Percentiles rank a stretch among this genome's conserved stretches.
phyloP scores from a whole-genome alignment of 2,888 invertebrate genomes.

The Allolobophora icterica region DNA sequence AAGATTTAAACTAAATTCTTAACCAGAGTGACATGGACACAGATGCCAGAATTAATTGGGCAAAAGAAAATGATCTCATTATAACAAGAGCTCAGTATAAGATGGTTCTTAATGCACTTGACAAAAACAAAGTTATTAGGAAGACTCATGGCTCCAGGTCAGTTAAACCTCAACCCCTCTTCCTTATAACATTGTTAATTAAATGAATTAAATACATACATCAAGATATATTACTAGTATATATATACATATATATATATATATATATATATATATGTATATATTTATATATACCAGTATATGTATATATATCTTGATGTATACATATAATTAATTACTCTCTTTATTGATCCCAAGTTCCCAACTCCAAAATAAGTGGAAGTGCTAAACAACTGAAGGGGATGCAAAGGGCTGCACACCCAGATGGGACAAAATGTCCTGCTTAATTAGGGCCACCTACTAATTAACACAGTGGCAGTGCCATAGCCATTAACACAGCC shows the following conservation, averaged over 20 bases:
- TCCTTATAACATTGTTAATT: no score
- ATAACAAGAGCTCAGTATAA: not conserved
- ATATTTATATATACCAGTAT: not conserved
- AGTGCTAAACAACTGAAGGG: no score
- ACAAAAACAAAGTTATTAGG: not conserved
- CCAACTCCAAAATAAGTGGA: no score
- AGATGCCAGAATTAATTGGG: not conserved
- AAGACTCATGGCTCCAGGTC: not conserved
- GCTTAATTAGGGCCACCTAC: no score
- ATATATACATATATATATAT: slow-evolving; percentile 8
- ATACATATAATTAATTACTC: no score
- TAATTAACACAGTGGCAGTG: no score
- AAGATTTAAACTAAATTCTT: not conserved
- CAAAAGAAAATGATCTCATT: not conserved
- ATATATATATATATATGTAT: not conserved
- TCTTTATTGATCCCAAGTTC: no score
- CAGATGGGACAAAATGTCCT: no score
- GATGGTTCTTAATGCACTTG: not conserved
- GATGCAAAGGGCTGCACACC: no score
- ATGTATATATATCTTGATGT: no score
- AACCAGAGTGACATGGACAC: not conserved
- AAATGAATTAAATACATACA: not conserved
- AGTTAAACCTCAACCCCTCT: no score
- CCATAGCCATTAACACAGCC: no score
- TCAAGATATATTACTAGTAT: not conserved